phyloP scores from a whole-genome alignment of 1,140 invertebrate species.

The Trachymyrmex cornetzi region DNA sequence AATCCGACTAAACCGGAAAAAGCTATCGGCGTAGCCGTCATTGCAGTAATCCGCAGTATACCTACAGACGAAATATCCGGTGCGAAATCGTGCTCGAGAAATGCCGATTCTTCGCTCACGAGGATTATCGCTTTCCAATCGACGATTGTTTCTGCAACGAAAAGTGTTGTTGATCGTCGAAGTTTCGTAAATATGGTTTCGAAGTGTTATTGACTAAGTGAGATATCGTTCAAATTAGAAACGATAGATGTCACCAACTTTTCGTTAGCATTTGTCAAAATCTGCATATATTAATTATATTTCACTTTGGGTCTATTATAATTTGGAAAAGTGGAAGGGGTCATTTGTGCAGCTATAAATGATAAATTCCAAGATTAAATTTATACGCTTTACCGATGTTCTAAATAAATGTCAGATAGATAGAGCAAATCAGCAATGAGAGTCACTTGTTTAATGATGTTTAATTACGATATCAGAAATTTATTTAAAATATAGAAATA shows the following conservation, averaged over 20 bases:
- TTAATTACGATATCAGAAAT: slow-evolving; percentile 2
- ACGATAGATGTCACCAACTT: not conserved
- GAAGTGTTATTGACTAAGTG: slow-evolving; percentile 25
- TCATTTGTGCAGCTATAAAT: slow-evolving; percentile 1
- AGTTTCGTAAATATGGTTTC: slow-evolving; percentile 34
- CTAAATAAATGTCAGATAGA: slow-evolving; percentile 4
- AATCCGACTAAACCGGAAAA: slow-evolving; percentile 27
- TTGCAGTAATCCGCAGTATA: slow-evolving; percentile 41
- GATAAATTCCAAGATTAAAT: not conserved
- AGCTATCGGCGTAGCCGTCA: slow-evolving; percentile 37
- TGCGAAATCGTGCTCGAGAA: slow-evolving; percentile 31
- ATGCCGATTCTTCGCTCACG: not conserved
- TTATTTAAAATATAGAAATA: not conserved
- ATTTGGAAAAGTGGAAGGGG: slow-evolving; percentile 1
- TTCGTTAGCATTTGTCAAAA: slow-evolving; percentile 6
- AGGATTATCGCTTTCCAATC: slow-evolving; percentile 53
- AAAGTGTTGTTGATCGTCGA: slow-evolving; percentile 3
- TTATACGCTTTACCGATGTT: not conserved
- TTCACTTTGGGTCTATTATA: not conserved
- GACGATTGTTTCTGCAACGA: slow-evolving; percentile 12
- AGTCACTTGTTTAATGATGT: not conserved
- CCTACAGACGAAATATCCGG: slow-evolving; percentile 41
- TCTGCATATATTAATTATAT: not conserved
- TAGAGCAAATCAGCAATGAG: not conserved
- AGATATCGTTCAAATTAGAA: slow-evolving; percentile 30